Evolutionary conservation across 1,140 invertebrate species (phyloP), one percentile per base, ranked within the genome.

Genomic region (Drosophila seguyi): DNA sequence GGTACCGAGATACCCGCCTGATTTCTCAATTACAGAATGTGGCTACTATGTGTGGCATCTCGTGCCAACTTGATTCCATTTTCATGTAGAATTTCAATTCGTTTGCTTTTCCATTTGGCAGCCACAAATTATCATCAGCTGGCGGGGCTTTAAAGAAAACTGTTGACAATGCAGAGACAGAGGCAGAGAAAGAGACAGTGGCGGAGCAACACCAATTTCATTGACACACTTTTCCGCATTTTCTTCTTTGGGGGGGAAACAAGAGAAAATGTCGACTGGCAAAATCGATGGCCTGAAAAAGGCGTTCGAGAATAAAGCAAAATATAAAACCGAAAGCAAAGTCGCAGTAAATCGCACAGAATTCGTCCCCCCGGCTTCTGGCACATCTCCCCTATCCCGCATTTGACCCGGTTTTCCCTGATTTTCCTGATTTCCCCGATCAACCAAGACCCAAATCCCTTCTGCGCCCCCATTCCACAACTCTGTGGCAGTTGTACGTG

Each of bases 241-340:
- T 38, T 56, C 55, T 48, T 77, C 57, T 44, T 38, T 13, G 78
- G 59, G 50, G 62, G 45, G 41, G 62, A 77, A 71, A 56, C 42
- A 71, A 71, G 52, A 53, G 61, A 85, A 77, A 86, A 68, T 76
- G 83, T 76, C 56, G 81, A 78, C 71, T 77, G 66, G 66, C 79
- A 88, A 87, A 87, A 87, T 87, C 83, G 83, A 87, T 87, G 83
- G 84, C 83, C 83, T 87, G 71, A 88, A 87, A 87, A 88, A 65
- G 66, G 36, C 52, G 67, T 75, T 79, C 72, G 67, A 87, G 62
- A 83, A 88, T 87, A 87, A 87, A 87, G 68, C 65, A 82, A 86
- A 87, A 87, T 81, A 79, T 38, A 79, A 68, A 77, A 77, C 52
- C 59, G 38, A 80, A 83, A 79, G 67, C 80, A 87, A 83, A 83